Conservation (phyloP, 1,140 invertebrate genomes). For the Meloidogyne floridensis region DNA sequence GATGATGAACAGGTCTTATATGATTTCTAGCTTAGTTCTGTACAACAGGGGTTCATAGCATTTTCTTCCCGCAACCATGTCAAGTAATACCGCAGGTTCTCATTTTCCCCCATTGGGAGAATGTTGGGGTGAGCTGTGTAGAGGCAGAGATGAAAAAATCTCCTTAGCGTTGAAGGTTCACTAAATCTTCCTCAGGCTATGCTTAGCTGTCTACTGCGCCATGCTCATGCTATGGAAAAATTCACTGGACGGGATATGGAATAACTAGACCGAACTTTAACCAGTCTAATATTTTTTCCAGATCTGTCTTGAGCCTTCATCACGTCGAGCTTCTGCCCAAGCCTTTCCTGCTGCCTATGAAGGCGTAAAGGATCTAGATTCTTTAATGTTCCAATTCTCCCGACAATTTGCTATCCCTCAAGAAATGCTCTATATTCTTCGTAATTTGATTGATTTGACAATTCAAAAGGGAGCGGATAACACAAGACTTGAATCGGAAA, state of each 20-base stretch:
- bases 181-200: too few relatives aligned
- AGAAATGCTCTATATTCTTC: constrained; percentile 11
- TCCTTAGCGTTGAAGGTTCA: too few relatives aligned
- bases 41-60: background rate
- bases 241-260: too few relatives aligned
- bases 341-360: background rate
- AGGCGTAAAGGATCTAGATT: constrained; percentile 3
- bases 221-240: too few relatives aligned
- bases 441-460: background rate
- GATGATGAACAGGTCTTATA: background rate
- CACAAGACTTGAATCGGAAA: background rate
- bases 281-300: background rate
- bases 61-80: too few relatives aligned
- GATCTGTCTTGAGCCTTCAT: background rate
- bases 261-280: too few relatives aligned
- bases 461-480: constrained; percentile 11
- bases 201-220: too few relatives aligned
- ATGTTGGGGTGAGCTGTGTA: too few relatives aligned
- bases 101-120: too few relatives aligned
- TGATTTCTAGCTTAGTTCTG: too few relatives aligned
- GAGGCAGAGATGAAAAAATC: too few relatives aligned
- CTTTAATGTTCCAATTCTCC: background rate
- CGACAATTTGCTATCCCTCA: constrained; percentile 5
- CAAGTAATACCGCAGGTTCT: too few relatives aligned
- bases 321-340: background rate